Evolutionary conservation across 2,113 vertebrate genomes (phyloP).

Genomic region (Leucoraja erinaceus): DNA sequence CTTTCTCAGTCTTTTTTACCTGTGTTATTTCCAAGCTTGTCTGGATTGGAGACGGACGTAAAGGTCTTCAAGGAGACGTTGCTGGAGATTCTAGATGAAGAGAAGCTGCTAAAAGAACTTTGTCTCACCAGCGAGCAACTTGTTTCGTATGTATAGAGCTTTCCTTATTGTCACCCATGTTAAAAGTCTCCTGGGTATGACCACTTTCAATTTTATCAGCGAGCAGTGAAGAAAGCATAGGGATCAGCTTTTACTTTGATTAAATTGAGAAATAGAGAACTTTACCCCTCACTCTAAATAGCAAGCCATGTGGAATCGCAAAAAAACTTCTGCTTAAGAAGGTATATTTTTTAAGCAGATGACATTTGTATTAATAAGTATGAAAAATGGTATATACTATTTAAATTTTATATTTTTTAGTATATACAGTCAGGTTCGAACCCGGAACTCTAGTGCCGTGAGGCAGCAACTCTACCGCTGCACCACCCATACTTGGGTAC

Average conservation of each 20-base stretch:
- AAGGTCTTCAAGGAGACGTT: constrained; percentile 89
- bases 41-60: constrained; percentile 92
- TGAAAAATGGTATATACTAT: background rate
- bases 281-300: no score
- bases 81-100: constrained; percentile 89
- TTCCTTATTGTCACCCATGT: background rate
- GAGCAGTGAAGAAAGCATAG: background rate
- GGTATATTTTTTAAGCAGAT: background rate
- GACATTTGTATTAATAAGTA: background rate
- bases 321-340: background rate
- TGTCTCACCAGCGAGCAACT: constrained; percentile 83
- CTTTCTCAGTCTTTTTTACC: background rate
- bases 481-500: no score
- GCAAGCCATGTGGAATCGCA: background rate
- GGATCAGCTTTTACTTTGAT: background rate
- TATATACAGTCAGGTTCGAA: no score
- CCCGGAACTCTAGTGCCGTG: no score
- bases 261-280: background rate
- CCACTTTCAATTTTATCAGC: background rate
- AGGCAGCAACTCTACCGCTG: no score
- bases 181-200: background rate
- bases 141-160: constrained; percentile 72
- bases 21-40: constrained; percentile 63
- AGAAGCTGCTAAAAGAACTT: constrained; percentile 86
- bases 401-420: no score